These are phyloP conservation scores for Ennomos quercinarius DNA, from an alignment of 2,888 invertebrate species.

Conservation along the genomic window DNA sequence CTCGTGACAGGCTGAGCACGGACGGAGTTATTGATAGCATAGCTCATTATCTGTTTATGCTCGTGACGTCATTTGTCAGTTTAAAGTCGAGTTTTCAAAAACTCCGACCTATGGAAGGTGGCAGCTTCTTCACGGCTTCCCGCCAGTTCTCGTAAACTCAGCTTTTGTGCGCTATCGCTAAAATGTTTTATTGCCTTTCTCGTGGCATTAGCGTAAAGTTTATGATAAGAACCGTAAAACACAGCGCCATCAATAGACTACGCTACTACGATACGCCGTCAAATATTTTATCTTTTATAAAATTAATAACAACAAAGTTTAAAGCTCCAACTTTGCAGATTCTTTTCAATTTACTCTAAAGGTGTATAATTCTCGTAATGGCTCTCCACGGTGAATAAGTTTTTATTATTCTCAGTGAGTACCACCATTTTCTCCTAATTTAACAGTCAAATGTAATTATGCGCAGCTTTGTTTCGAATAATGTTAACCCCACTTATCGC, in stretches of 20 bases:
- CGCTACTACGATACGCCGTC: conserved; percentile 40
- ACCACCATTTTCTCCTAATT: conserved; percentile 38
- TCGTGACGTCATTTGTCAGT: conserved; percentile 6
- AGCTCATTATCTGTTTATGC: no score
- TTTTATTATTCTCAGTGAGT: conserved; percentile 45
- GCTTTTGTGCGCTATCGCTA: conserved; percentile 45
- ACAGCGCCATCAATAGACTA: conserved; percentile 46
- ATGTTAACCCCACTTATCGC: conserved; percentile 32
- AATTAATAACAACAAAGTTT: conserved; percentile 45
- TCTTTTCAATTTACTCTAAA: conserved; percentile 47
- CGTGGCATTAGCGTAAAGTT: conserved; percentile 52
- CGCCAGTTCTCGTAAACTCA: conserved; percentile 47
- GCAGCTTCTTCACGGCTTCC: conserved; percentile 3
- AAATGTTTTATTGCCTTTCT: conserved; percentile 49
- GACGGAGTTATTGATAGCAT: no score
- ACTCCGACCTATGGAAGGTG: conserved; percentile 25
- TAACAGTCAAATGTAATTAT: conserved; percentile 50
- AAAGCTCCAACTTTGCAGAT: conserved; percentile 37
- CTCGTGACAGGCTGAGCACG: no score
- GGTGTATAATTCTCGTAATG: conserved; percentile 28
- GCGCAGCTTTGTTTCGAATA: conserved; percentile 41
- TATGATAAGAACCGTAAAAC: conserved; percentile 54
- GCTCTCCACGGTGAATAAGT: conserved; percentile 41
- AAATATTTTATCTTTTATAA: conserved; percentile 40
- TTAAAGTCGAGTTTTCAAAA: conserved; percentile 20